Evolutionary conservation across 2,113 vertebrate species (phyloP).

Genomic region (Oryzias melastigma): DNA sequence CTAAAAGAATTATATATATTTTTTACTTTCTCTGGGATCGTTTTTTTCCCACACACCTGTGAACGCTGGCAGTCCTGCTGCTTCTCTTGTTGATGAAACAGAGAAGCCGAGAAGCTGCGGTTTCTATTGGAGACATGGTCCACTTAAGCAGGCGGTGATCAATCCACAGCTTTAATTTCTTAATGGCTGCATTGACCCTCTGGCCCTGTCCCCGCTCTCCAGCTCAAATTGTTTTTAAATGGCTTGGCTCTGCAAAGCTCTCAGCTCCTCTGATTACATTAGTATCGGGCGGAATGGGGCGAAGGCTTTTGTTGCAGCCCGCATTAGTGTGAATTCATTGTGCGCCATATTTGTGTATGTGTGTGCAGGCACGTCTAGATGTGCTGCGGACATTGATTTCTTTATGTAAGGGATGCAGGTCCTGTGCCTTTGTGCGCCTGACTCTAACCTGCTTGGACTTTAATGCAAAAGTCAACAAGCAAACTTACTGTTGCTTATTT

Average conservation of each 20-base stretch:
- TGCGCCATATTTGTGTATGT: constrained; percentile 2
- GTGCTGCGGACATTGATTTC: constrained; percentile 2
- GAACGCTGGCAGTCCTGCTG: neutral
- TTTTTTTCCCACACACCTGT: neutral
- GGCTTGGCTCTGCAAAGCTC: constrained; percentile 55
- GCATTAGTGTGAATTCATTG: constrained; percentile 57
- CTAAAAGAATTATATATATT: neutral
- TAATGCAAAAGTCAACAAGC: too few species aligned
- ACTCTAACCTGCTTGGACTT: neutral
- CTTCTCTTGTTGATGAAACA: constrained; percentile 4
- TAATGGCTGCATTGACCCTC: constrained; percentile 59
- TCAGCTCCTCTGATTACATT: constrained; percentile 58
- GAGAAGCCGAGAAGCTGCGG: constrained; percentile 1
- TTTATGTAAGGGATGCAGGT: neutral
- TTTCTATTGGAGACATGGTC: constrained; percentile 38
- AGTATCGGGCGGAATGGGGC: constrained; percentile 34
- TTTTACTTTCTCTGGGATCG: neutral
- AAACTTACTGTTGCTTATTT: too few species aligned
- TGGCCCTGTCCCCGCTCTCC: constrained; percentile 43
- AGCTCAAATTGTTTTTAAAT: constrained; percentile 63
- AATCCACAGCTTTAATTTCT: constrained; percentile 56
- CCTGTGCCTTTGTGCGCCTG: constrained; percentile 6
- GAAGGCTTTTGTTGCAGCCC: constrained; percentile 41
- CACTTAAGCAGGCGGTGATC: constrained; percentile 45
- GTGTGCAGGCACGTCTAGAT: constrained; percentile 5